Percentiles rank a stretch among this genome's conserved stretches.
Evolutionary conservation across 2,888 invertebrate genomes (phyloP).

Genomic region (Eupithecia vulgata): DNA sequence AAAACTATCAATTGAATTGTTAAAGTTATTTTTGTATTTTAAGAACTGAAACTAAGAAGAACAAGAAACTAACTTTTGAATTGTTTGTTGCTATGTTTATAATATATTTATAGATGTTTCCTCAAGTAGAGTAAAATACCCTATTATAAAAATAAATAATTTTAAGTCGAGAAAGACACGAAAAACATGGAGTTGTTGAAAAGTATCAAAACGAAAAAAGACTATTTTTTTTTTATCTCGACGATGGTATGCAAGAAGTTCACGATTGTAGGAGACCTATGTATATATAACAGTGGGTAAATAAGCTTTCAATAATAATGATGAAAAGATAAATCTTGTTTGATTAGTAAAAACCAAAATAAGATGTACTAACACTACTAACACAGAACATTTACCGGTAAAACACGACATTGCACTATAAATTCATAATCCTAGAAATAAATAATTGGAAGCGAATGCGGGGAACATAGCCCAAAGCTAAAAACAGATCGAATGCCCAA

Average conservation of each 20-base stretch:
- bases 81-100: too few species aligned
- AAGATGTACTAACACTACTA: too few species aligned
- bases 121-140: too few species aligned
- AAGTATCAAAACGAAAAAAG: background rate
- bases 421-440: constrained; percentile 23
- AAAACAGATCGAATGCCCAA: constrained; percentile 44
- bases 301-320: background rate
- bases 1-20: too few species aligned
- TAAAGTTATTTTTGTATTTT: too few species aligned
- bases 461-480: constrained; percentile 36
- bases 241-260: background rate
- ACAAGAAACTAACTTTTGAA: too few species aligned
- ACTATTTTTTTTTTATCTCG: background rate
- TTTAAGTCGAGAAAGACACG: background rate
- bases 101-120: too few species aligned
- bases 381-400: background rate
- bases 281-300: background rate
- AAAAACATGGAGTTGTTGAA: background rate
- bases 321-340: background rate
- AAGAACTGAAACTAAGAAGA: too few species aligned
- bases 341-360: background rate
- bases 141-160: too few species aligned
- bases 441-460: constrained; percentile 29
- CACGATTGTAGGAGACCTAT: background rate
- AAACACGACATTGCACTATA: constrained; percentile 15